Conservation (phyloP, 2,888 invertebrate species). For the Allophyes oxyacanthae region DNA sequence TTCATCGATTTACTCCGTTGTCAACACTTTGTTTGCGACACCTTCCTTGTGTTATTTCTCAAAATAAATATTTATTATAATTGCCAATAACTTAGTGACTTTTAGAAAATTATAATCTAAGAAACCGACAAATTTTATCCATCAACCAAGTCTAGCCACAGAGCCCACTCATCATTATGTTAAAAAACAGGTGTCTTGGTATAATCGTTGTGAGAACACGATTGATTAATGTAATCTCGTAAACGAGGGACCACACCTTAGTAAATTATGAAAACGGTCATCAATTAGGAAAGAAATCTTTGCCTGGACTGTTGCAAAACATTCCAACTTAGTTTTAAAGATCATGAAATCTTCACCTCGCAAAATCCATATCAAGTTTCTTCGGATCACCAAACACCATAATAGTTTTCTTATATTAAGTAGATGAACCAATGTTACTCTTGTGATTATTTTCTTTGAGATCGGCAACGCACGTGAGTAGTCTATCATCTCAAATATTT, state of each 20-base stretch:
- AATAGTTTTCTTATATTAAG: not conserved
- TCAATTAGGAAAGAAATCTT: conserved; percentile 3
- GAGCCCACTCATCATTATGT: conserved; percentile 13
- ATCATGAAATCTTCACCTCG: not conserved
- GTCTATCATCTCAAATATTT: conserved; percentile 20
- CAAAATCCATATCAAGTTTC: not conserved
- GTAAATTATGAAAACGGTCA: conserved; percentile 17
- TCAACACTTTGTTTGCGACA: too few relatives aligned
- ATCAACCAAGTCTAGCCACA: not conserved
- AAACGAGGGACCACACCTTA: conserved; percentile 28
- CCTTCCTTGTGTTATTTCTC: too few relatives aligned
- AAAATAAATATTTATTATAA: too few relatives aligned
- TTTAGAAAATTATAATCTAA: too few relatives aligned
- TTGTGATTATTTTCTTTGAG: conserved; percentile 9
- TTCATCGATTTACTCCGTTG: too few relatives aligned
- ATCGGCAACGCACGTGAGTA: conserved; percentile 7
- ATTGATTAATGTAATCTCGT: conserved; percentile 12
- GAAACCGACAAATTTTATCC: too few relatives aligned
- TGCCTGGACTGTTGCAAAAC: conserved; percentile 7
- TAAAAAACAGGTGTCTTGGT: conserved; percentile 27
- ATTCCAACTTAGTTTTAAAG: not conserved
- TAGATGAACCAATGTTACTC: conserved; percentile 4
- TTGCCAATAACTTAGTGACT: too few relatives aligned
- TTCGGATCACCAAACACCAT: too few relatives aligned
- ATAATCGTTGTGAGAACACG: conserved; percentile 27